A percentile compares a stretch with the other conserved stretches of the same genome.
Conservation (phyloP, 2,113 vertebrate species). For the Mionectes macconnelli region DNA sequence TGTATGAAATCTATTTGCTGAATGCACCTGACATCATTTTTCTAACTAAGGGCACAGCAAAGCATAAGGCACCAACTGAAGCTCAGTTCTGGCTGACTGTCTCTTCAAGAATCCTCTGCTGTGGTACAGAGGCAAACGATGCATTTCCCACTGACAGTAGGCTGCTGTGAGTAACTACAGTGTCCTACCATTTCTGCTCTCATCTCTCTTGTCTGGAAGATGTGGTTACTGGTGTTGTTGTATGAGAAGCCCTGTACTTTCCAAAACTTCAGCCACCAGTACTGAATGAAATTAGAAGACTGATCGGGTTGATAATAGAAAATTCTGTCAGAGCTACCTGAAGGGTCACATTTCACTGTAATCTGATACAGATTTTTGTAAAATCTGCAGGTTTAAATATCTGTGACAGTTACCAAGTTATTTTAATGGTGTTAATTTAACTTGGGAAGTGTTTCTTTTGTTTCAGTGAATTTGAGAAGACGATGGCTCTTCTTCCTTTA, state of each 20-base stretch:
- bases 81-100: not conserved
- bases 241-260: not conserved
- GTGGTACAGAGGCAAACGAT: not conserved
- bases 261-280: not conserved
- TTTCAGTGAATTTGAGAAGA: not conserved
- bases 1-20: not conserved
- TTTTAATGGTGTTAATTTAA: not conserved
- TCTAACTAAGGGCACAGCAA: not conserved
- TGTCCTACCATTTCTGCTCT: not conserved
- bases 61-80: not conserved
- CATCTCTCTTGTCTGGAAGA: not conserved
- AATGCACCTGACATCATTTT: not conserved
- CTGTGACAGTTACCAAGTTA: not conserved
- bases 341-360: not conserved
- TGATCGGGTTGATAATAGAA: not conserved
- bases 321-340: not conserved
- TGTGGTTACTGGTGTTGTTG: not conserved
- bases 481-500: not conserved
- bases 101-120: not conserved
- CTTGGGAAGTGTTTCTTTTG: not conserved
- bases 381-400: not conserved
- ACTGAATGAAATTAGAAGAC: not conserved
- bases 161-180: not conserved
- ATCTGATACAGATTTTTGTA: not conserved
- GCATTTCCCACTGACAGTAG: not conserved